Conservation (phyloP, 2,113 vertebrate species). For the Rafetus swinhoei region DNA sequence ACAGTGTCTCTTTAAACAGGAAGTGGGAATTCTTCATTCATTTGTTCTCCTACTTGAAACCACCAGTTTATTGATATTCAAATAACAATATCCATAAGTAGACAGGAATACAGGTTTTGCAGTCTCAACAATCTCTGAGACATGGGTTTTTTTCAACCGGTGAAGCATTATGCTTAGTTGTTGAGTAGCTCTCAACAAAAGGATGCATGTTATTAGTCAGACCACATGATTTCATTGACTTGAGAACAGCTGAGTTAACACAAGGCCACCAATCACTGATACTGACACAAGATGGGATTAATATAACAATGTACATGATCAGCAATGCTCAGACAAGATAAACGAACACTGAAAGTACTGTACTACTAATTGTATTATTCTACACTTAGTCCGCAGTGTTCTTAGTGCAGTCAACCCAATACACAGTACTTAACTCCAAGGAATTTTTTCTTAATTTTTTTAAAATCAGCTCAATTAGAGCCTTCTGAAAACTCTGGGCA, state of each 20-base stretch:
- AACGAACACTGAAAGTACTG: background rate
- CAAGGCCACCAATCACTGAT: background rate
- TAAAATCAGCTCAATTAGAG: slow-evolving; percentile 23
- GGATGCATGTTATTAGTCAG: background rate
- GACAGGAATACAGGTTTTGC: background rate
- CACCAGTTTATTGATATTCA: background rate
- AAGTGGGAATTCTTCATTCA: background rate
- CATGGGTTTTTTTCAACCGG: background rate
- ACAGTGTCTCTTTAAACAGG: background rate
- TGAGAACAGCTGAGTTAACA: background rate
- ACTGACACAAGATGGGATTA: slow-evolving; percentile 33
- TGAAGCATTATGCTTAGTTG: background rate
- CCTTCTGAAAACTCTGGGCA: slow-evolving; percentile 9
- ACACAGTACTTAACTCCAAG: background rate
- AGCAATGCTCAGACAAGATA: background rate
- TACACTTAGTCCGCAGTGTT: slow-evolving; percentile 3
- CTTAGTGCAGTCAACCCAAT: background rate
- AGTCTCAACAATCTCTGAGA: background rate
- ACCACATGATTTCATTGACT: background rate
- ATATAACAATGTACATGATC: slow-evolving; percentile 15
- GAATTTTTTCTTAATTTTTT: background rate
- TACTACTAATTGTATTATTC: slow-evolving; percentile 19
- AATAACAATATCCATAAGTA: background rate
- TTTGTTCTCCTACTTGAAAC: background rate
- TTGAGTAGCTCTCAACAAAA: background rate